Evolutionary conservation across 2,888 invertebrate genomes (phyloP), one percentile per base, ranked within the genome.

Genomic region (Sipunculus nudus): DNA sequence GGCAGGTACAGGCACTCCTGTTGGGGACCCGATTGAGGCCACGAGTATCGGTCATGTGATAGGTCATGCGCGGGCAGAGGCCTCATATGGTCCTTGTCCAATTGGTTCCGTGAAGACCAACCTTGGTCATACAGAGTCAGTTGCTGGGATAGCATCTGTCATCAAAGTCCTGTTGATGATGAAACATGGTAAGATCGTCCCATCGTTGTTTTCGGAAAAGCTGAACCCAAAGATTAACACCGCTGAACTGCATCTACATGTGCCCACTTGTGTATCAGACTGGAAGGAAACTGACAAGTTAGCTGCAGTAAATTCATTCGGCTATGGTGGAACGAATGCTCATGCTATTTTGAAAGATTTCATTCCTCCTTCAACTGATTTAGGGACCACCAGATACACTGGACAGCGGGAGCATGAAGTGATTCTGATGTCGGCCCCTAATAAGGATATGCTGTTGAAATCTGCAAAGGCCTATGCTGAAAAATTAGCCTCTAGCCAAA

Each of bases 41-140:
- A 68, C 65, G 40, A 28, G 62, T 2, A 55, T 73, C 6, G 67
- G 69, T 0, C 52, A 53, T 19, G 65, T 67, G 39, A 71, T 73
- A 45, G 45, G 39, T 2, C 10, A 35, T 13, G 19, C 50, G 8
- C 32, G 43, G 8, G 32, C 43, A 8, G 28, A 48, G n/a, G 43
- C 43, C 0, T 29, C 59, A 10, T 29, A 25, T n/a, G n/a, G n/a
- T 25, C 38, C 50, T 21, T 53, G 61, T 16, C 32, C 52, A 23
- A 70, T 76, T 6, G 76, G 76, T 1, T 77, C 76, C 1, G 74
- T 74, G 2, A 75, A 75, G 58, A 71, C 75, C 21, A 77, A 75
- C 49, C 74, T 77, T 38, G 76, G 76, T 5, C 76, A 77, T 48
- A 56, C 68, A 19, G 75, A 75, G 52, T 68, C 75, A 1, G 73